Percentiles rank a stretch among this genome's conserved stretches.
phyloP scores from a whole-genome alignment of 2,113 vertebrate species.

The Pontoporia blainvillei region DNA sequence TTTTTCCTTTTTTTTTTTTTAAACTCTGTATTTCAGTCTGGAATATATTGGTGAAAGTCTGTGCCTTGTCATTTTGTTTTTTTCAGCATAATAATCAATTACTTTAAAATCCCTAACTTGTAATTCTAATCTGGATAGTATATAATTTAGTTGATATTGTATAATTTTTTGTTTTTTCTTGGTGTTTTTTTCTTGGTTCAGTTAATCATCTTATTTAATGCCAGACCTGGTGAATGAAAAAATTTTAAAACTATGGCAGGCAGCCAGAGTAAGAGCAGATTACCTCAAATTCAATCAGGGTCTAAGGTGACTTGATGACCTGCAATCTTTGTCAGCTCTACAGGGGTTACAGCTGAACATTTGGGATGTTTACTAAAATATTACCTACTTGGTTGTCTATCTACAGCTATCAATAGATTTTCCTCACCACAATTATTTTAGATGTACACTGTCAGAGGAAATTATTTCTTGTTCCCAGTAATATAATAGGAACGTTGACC shows the following conservation, averaged over 20 bases:
- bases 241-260: neutral
- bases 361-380: neutral
- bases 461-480: neutral
- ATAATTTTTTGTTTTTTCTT: neutral
- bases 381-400: neutral
- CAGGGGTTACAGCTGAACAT: neutral
- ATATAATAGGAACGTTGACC: neutral
- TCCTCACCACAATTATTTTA: neutral
- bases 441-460: neutral
- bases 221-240: neutral
- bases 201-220: neutral
- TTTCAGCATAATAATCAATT: neutral
- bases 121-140: too few relatives aligned
- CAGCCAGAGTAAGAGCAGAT: neutral
- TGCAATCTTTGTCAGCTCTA: neutral
- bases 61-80: neutral
- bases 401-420: neutral
- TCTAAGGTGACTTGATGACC: neutral
- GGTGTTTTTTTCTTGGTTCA: neutral
- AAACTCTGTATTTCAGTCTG: neutral
- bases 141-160: neutral
- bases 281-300: neutral
- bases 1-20: neutral
- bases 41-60: neutral
- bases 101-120: neutral